Evolutionary conservation across 2,888 invertebrate species (phyloP).

Genomic region (Drosophila paramelanica): DNA sequence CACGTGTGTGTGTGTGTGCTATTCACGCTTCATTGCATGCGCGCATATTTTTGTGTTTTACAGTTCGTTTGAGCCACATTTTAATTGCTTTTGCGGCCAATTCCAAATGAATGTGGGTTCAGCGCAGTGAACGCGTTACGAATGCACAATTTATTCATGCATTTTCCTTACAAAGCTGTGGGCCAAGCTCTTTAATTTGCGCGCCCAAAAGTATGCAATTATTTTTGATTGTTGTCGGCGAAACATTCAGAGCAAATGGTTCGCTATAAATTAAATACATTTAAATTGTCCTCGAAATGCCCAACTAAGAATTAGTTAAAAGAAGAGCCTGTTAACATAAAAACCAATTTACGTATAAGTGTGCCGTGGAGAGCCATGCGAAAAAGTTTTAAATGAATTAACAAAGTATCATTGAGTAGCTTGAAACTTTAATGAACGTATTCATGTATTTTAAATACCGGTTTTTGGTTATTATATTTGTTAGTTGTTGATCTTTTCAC

Average conservation of each 20-base stretch:
- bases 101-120: conserved; percentile 3
- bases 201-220: conserved; percentile 49
- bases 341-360: too few relatives aligned
- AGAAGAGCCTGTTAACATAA: background rate
- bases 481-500: too few relatives aligned
- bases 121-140: conserved; percentile 4
- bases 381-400: too few relatives aligned
- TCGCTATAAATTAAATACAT: conserved; percentile 9
- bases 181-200: conserved; percentile 28
- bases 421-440: too few relatives aligned
- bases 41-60: conserved; percentile 57
- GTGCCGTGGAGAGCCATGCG: too few relatives aligned
- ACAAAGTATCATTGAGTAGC: too few relatives aligned
- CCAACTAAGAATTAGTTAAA: background rate
- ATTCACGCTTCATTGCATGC: conserved; percentile 41
- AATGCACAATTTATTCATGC: conserved; percentile 44
- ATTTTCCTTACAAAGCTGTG: conserved; percentile 5
- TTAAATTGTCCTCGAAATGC: conserved; percentile 8
- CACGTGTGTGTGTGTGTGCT: conserved; percentile 13
- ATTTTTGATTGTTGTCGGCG: conserved; percentile 6
- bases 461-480: background rate
- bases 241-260: conserved; percentile 1
- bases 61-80: conserved; percentile 65
- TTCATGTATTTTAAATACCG: too few relatives aligned
- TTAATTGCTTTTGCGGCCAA: conserved; percentile 69